Evolutionary conservation across 2,888 invertebrate species (phyloP), one percentile per base, ranked within the genome.

Genomic region (Drosophila buzzatii): DNA sequence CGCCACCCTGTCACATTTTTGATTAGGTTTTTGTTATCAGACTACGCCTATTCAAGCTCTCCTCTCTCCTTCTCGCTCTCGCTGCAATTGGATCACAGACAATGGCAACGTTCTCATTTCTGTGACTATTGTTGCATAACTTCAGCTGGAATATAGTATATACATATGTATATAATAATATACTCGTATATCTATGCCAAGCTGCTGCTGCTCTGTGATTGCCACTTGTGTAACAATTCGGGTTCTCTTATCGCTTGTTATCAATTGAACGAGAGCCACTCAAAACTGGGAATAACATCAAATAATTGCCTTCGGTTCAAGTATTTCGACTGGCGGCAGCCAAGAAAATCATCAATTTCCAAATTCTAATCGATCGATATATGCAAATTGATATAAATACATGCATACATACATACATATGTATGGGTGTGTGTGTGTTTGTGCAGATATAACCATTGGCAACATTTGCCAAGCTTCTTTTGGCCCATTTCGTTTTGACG

Each of bases 271-370:
- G 37, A 74, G 67, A 45, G 49, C 44, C 72, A 41, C 52, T 64
- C 49, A 18, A 45, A 8, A 14, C 23, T 14, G 51, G 14, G 51
- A 51, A 57, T 20, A 52, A 70, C 64, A 66, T 64, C 39, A 73
- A 64, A 81, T 81, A 81, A 81, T 81, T 81, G 79, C 63, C 69
- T 45, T 49, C 52, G 53, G 39, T 71, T 81, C 66, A 74, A 79
- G 74, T 81, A 65, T 42, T 70, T 60, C 20, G 39, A 5, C 45
- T 16, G 47, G 9, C 31, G 8, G 37, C 27, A 42, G 18, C 23
- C 44, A 37, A 60, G 39, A 45, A 42, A 53, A 69, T 42, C 60
- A 74, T 62, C 33, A 59, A 52, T 74, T 65, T 64, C 3, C 61
- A 57, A 61, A 60, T 51, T 35, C 44, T 14, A 69, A 70, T 71